Conservation (phyloP, 2,113 vertebrate genomes). For the Gallinago jamesoni region DNA sequence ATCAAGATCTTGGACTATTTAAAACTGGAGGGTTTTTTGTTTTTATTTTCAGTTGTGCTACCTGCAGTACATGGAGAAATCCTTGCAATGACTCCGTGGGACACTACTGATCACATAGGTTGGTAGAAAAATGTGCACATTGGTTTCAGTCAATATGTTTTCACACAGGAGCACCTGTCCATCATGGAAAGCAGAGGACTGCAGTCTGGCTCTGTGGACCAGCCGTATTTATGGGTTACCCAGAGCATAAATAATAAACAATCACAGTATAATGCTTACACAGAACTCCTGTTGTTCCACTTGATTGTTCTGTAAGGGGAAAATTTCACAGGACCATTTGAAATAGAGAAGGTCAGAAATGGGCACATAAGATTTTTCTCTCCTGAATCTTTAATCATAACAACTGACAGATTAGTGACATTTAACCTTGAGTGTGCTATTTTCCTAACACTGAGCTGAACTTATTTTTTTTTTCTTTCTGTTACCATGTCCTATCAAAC, state of each 20-base stretch:
- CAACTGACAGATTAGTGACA: neutral
- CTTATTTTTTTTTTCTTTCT: neutral
- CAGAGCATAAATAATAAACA: neutral
- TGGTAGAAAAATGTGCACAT: neutral
- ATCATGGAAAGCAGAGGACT: neutral
- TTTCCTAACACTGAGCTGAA: slow-evolving; percentile 17
- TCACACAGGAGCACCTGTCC: neutral
- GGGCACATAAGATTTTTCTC: neutral
- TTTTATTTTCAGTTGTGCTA: neutral
- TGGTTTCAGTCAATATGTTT: neutral
- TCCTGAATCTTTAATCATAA: neutral
- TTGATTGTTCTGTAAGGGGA: neutral
- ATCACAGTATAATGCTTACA: neutral
- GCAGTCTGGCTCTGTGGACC: neutral
- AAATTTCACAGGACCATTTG: neutral
- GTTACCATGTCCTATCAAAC: slow-evolving; percentile 15
- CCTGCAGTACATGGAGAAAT: neutral
- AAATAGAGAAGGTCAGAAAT: neutral
- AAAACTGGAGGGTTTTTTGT: neutral
- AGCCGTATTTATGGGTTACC: neutral
- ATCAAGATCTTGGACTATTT: neutral
- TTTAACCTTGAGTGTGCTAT: slow-evolving; percentile 21
- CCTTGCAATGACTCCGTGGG: neutral
- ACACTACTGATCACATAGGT: neutral
- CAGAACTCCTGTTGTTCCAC: neutral